Percentiles rank a stretch among this genome's conserved stretches.
Conservation (phyloP, 1,140 invertebrate genomes). For the Sogatella furcifera region DNA sequence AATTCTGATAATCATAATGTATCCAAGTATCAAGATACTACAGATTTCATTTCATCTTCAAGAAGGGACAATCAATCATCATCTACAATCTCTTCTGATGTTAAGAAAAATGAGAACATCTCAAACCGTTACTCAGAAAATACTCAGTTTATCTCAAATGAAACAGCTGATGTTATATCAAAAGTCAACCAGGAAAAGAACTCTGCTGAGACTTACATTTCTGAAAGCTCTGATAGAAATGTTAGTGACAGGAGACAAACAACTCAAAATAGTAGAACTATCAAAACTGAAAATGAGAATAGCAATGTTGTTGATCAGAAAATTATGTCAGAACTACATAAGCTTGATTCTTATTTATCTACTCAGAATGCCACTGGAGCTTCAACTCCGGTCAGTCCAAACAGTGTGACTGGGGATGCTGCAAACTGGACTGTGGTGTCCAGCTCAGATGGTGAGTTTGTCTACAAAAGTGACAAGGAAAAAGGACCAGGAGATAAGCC, state of each 20-base stretch:
- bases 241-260: not conserved
- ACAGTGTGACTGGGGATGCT: constrained; percentile 15
- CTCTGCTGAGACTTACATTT: not conserved
- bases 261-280: not conserved
- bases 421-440: constrained; percentile 22
- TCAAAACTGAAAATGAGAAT: not conserved
- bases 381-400: constrained; percentile 20
- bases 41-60: not conserved
- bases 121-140: not conserved
- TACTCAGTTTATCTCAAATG: not conserved
- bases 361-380: constrained; percentile 18
- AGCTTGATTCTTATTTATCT: constrained; percentile 26
- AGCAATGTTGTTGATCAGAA: constrained; percentile 22
- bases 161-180: not conserved
- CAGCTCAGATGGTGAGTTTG: constrained; percentile 17
- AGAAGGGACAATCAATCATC: not conserved
- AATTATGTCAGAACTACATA: constrained; percentile 28
- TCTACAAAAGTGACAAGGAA: constrained; percentile 10
- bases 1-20: not conserved
- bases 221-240: not conserved
- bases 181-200: not conserved
- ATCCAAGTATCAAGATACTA: not conserved
- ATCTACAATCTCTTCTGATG: too few species aligned
- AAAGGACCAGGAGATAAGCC: constrained; percentile 2
- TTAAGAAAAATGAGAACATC: not conserved